phyloP scores from a whole-genome alignment of 2,797 vertebrate genomes.

The Vipera ursinii region DNA sequence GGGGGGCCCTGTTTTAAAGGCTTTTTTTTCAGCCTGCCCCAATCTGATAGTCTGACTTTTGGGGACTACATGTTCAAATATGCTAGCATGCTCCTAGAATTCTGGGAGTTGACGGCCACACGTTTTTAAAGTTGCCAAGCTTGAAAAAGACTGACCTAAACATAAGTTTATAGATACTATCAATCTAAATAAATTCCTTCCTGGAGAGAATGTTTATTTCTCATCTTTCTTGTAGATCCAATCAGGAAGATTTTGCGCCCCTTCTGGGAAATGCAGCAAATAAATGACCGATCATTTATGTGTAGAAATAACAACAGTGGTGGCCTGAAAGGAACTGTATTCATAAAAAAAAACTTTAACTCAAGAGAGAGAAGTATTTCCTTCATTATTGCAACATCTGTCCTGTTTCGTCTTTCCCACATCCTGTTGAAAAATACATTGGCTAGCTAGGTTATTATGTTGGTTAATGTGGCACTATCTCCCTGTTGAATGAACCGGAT shows the following conservation, averaged over 20 bases:
- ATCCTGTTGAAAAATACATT: slow-evolving; percentile 55
- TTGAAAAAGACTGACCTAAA: not conserved
- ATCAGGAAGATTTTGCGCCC: not conserved
- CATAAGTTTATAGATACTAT: not conserved
- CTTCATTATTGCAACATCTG: slow-evolving; percentile 26
- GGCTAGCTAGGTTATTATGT: not conserved
- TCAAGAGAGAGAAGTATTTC: not conserved
- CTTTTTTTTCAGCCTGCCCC: too few species aligned
- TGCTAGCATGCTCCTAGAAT: not conserved
- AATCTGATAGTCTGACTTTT: too few species aligned
- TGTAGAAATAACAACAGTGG: not conserved
- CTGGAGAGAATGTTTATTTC: not conserved
- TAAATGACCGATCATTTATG: not conserved
- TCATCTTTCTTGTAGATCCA: not conserved
- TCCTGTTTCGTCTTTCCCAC: slow-evolving; percentile 55
- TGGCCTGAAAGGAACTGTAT: not conserved
- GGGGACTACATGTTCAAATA: too few species aligned
- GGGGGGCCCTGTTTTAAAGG: too few species aligned
- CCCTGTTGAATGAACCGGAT: not conserved
- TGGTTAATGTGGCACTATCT: not conserved
- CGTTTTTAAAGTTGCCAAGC: not conserved
- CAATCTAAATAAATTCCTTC: not conserved
- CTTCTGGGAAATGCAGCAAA: not conserved
- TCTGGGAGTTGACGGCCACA: not conserved
- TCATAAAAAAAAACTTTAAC: not conserved